These are phyloP conservation scores for Ophiothrix spiculata DNA, from an alignment of 35 echinoderm and acorn worm species.

Conservation along the genomic window DNA sequence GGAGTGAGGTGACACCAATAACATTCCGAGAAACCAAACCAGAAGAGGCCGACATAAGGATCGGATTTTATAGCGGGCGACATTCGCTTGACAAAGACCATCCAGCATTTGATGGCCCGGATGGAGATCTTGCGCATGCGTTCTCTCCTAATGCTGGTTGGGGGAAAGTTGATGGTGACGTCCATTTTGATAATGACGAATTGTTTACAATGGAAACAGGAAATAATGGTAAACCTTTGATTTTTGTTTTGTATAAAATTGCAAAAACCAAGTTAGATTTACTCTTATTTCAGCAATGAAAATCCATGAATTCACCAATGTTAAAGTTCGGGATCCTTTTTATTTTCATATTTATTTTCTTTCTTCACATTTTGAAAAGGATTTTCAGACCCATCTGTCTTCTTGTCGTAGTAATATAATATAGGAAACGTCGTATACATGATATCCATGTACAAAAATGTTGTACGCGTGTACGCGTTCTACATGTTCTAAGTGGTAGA, in stretches of 20 bases:
- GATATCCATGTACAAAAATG: too few species aligned
- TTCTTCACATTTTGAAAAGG: too few species aligned
- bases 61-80: conserved; percentile 55
- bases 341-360: too few species aligned
- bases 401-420: too few species aligned
- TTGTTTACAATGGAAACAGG: conserved; percentile 50
- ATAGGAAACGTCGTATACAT: too few species aligned
- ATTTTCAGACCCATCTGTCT: too few species aligned
- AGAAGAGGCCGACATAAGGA: conserved; percentile 40
- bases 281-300: not conserved
- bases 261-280: not conserved
- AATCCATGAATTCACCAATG: not conserved
- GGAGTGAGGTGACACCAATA: conserved; percentile 73
- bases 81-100: conserved; percentile 66
- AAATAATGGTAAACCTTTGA: conserved; percentile 54
- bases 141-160: conserved; percentile 78
- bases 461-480: too few species aligned
- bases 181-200: conserved; percentile 92
- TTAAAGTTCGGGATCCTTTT: too few species aligned
- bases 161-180: conserved; percentile 85
- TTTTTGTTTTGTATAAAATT: not conserved
- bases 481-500: too few species aligned
- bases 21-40: conserved; percentile 53
- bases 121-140: conserved; percentile 77
- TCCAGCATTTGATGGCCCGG: conserved; percentile 75